These are phyloP conservation scores for Drosophila meridionalis DNA, from an alignment of 2,888 invertebrate species.

Conservation along the genomic window DNA sequence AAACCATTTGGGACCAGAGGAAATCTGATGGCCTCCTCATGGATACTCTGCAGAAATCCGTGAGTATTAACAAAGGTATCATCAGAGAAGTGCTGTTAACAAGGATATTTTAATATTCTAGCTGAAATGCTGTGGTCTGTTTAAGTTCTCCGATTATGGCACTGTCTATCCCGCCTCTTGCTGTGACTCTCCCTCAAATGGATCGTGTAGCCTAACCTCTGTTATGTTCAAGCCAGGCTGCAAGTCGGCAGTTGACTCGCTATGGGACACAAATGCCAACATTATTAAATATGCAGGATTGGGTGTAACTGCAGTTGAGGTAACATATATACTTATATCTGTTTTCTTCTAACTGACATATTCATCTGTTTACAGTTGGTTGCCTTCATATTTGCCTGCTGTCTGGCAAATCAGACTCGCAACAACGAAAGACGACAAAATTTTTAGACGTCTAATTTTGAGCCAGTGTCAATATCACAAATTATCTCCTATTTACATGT, in stretches of 20 bases:
- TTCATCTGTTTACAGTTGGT: slow-evolving; percentile 86
- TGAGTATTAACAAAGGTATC: slow-evolving; percentile 46
- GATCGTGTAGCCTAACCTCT: slow-evolving; percentile 49
- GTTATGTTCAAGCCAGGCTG: slow-evolving; percentile 74
- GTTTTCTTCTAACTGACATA: not conserved
- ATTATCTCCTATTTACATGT: slow-evolving; percentile 16
- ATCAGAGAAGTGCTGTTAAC: not conserved
- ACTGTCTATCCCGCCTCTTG: slow-evolving; percentile 75
- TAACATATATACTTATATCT: slow-evolving; percentile 73
- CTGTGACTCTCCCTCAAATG: slow-evolving; percentile 74
- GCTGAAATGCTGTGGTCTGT: slow-evolving; percentile 83
- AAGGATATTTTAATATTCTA: slow-evolving; percentile 20
- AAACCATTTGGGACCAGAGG: slow-evolving; percentile 83
- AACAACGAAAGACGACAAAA: slow-evolving; percentile 90
- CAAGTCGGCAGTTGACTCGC: slow-evolving; percentile 83
- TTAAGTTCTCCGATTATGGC: slow-evolving; percentile 71
- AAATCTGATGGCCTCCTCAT: slow-evolving; percentile 64
- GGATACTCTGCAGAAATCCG: slow-evolving; percentile 77
- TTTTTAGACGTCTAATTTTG: slow-evolving; percentile 84
- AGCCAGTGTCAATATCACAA: not conserved
- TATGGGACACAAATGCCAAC: slow-evolving; percentile 78
- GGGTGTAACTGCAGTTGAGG: slow-evolving; percentile 90
- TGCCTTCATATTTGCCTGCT: slow-evolving; percentile 93
- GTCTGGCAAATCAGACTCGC: slow-evolving; percentile 93
- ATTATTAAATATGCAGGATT: slow-evolving; percentile 89